Evolutionary conservation across 2,888 invertebrate genomes (phyloP).

Genomic region (Gymnocheta viridis): DNA sequence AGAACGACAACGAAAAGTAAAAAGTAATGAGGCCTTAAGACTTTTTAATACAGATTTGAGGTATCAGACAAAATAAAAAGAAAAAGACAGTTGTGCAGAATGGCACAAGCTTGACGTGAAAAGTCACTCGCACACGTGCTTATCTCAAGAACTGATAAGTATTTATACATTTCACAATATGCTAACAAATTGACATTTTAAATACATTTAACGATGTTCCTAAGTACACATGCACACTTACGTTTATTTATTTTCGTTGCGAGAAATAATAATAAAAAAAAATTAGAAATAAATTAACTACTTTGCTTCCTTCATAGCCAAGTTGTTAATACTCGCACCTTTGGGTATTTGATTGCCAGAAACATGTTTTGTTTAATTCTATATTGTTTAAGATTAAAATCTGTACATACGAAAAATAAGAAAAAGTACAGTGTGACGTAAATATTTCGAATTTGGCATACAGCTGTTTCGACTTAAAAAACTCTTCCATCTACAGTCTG

Average conservation of each 20-base stretch:
- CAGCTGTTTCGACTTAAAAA: too few relatives aligned
- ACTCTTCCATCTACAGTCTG: too few relatives aligned
- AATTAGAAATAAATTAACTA: conserved; percentile 22
- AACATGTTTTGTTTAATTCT: background rate
- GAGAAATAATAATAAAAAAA: background rate
- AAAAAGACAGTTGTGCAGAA: too few relatives aligned
- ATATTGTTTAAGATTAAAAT: background rate
- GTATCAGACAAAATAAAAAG: too few relatives aligned
- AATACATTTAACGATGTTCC: background rate
- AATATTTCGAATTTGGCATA: too few relatives aligned
- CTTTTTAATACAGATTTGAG: too few relatives aligned
- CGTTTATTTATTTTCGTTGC: background rate
- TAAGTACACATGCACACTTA: background rate
- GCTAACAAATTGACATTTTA: conserved; percentile 16
- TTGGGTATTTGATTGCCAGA: background rate
- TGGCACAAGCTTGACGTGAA: too few relatives aligned
- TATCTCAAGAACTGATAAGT: background rate
- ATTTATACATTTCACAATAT: background rate
- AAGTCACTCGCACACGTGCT: background rate
- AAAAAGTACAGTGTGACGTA: too few relatives aligned
- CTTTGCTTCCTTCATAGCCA: background rate
- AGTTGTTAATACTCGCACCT: background rate
- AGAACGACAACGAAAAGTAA: too few relatives aligned
- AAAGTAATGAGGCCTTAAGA: too few relatives aligned
- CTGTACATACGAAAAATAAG: too few relatives aligned